Conservation (phyloP, 2,113 vertebrate species). For the Tragelaphus strepsiceros region DNA sequence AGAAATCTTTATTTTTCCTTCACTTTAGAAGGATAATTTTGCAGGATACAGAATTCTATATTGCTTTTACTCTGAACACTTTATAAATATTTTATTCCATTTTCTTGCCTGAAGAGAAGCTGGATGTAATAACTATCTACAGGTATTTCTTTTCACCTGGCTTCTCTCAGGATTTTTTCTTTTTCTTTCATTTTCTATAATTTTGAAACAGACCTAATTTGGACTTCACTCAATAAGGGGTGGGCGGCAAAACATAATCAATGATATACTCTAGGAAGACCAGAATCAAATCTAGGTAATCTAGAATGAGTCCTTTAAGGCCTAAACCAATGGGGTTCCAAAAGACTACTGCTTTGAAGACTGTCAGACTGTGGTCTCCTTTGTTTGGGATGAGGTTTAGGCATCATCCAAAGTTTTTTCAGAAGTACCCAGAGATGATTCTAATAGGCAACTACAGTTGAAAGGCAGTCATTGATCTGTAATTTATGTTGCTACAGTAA, state of each 20-base stretch:
- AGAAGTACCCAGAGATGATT: not conserved
- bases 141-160: not conserved
- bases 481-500: not conserved
- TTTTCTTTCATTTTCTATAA: not conserved
- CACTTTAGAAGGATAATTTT: not conserved
- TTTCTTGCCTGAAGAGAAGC: not conserved
- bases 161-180: not conserved
- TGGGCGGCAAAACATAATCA: not conserved
- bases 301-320: not conserved
- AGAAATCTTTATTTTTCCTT: not conserved
- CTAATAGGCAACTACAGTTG: not conserved
- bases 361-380: not conserved
- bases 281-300: not conserved
- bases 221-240: not conserved
- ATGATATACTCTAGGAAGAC: not conserved
- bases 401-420: not conserved
- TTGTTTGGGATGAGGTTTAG: not conserved
- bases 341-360: not conserved
- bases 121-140: not conserved
- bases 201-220: not conserved
- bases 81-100: not conserved
- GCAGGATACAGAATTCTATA: not conserved
- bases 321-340: not conserved
- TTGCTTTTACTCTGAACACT: not conserved
- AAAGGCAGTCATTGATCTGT: not conserved